A percentile compares a stretch with the other conserved stretches of the same genome.
Conservation (phyloP, 1,140 invertebrate species). For the Mycetomoellerius zeteki region DNA sequence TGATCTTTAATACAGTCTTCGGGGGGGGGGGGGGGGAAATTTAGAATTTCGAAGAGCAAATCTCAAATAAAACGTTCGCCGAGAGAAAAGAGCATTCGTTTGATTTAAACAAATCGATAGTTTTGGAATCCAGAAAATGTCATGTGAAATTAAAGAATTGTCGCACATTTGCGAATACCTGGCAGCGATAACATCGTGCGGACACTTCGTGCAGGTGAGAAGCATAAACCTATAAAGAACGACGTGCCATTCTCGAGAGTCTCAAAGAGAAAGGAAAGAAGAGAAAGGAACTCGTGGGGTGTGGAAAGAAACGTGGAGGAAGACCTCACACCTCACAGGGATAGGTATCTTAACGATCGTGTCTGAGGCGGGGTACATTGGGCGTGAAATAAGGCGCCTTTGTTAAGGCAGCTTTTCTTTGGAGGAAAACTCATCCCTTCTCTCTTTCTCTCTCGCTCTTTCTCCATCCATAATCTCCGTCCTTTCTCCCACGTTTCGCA, state of each 20-base stretch:
- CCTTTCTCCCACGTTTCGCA: not conserved
- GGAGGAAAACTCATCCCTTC: conserved; percentile 49
- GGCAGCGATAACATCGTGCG: conserved; percentile 6
- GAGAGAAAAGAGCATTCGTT: not conserved
- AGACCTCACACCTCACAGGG: conserved; percentile 72
- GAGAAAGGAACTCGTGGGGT: conserved; percentile 3
- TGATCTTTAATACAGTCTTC: not conserved
- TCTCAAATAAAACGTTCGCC: not conserved
- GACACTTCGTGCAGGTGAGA: conserved; percentile 13
- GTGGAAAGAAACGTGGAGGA: conserved; percentile 35
- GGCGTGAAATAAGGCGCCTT: conserved; percentile 82
- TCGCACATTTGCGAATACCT: conserved; percentile 1
- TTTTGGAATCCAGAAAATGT: not conserved
- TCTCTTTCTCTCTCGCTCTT: not conserved
- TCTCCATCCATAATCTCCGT: not conserved
- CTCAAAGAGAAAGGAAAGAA: conserved; percentile 30
- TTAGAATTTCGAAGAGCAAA: not conserved
- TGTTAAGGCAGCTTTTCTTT: conserved; percentile 78
- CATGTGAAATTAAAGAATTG: conserved; percentile 50
- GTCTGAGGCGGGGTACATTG: conserved; percentile 82
- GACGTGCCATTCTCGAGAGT: conserved; percentile 61
- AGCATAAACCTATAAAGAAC: conserved; percentile 38
- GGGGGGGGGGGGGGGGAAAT: not conserved
- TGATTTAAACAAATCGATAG: conserved; percentile 14
- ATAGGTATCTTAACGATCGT: conserved; percentile 84